Evolutionary conservation across 2,888 invertebrate species (phyloP), one percentile per base, ranked within the genome.

Genomic region (Geophilus truncorum): DNA sequence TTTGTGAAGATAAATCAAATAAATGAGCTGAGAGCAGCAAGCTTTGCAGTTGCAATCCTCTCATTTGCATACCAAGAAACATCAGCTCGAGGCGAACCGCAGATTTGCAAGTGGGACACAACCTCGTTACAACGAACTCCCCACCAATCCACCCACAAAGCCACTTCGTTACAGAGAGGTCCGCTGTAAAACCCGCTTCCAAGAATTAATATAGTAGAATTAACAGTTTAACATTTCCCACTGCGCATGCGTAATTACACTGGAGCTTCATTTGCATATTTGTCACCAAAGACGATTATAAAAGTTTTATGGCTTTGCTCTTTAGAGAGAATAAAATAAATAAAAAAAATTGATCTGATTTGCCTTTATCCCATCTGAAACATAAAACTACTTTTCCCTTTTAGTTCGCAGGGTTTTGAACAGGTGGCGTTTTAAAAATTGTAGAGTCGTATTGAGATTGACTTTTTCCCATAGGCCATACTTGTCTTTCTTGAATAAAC

Each of bases 51-150:
- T 70, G 28, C 70, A 70, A 70, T 70, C 70, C 70, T 28, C 28
- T 70, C 70, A 70, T 70, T 70, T 70, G 70, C 70, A 70, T 70
- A 70, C 70, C 70, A 70, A 70, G 70, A 70, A 70, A 70, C 70
- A 70, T 70, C 70, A 70, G 70, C 70, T 70, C 28, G 70, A 70
- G 70, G 70, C 70, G 15, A 70, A 70, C 70, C 70, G 70, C 70
- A 70, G 70, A 70, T 70, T 70, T 28, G 70, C 12, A 70, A 70
- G 10, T 70, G 70, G 28, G 70, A 70, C 28, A 6, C 25, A n/a
- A 70, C 70, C 70, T 28, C 70, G 23, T 28, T 70, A 70, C 28
- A 70, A 70, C 51, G 28, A 70, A 70, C 5, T 25, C 15, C 12
- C 25, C 12, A 4, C 10, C 10, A 1, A 1, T 0, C 0, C 1